Base-by-base conservation (phyloP, 2,888 invertebrate genomes). In the Cryptophagus acutangulus region DNA sequence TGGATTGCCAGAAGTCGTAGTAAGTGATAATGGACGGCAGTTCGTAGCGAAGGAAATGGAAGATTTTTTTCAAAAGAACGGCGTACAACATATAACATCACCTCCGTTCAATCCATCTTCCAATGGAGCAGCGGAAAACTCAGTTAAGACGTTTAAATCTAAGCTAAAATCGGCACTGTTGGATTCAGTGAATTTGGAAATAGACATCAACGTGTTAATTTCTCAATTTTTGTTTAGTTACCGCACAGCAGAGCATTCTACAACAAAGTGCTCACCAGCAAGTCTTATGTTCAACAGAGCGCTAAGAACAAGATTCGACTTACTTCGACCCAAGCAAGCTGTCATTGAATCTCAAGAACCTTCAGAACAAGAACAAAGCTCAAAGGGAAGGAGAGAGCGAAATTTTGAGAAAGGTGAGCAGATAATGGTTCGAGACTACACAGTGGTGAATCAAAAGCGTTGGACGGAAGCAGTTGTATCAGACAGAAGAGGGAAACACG, bases 61-160 rank as follows among this genome's bases (percentile, higher is more conserved):
- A 36, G 10, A 10, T 5, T 45, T 45, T 24, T 35, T 44, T 15
- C 16, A 9, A 13, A 43, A 29, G 15, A 37, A 43, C 18, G 45
- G 42, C 5, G 31, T 43, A 14, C 39, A 39, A 17, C 45, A 45
- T 13, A 34, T 45, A 5, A 45, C 38, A 35, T 17, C 26, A 2
- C 36, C 42, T 14, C 42, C 45, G 6, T 38, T 25, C 24, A 17
- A 45, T 28, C 30, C 16, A 18, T 16, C 17, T 39, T 25, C 26
- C 15, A 45, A 45, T 39, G 42, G 45, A 9, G 33, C 25, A 2
- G 26, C 42, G 3, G 45, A 45, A 35, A 45, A 35, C 14, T 28
- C 38, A 3, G 45, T 45, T 8, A 43, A 43, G 16, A 30, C 36
- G 1, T 44, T 44, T 17, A 45, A 45, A 30, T 20, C 18, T 3